A percentile compares a stretch with the other conserved stretches of the same genome.
phyloP scores from a whole-genome alignment of 1,140 invertebrate species.

The Eubasilissa regina region DNA sequence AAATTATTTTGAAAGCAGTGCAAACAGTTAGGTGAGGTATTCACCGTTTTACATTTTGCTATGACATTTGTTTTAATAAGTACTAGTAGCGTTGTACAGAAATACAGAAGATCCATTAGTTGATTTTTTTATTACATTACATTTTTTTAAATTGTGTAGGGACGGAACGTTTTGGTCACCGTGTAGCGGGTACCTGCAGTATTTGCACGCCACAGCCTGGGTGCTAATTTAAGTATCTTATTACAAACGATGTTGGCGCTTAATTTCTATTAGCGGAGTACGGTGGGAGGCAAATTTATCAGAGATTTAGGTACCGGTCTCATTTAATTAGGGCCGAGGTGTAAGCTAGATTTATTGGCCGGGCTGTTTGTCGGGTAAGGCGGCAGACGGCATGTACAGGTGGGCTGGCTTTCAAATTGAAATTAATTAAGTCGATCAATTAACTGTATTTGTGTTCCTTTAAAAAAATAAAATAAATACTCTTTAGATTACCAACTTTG shows the following conservation, averaged over 20 bases:
- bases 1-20: too few relatives aligned
- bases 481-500: too few relatives aligned
- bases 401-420: slow-evolving; percentile 22
- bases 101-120: too few relatives aligned
- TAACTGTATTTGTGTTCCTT: neutral
- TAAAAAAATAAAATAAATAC: too few relatives aligned
- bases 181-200: too few relatives aligned
- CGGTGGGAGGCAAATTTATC: slow-evolving; percentile 36
- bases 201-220: neutral
- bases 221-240: slow-evolving; percentile 46
- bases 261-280: slow-evolving; percentile 43
- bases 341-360: slow-evolving; percentile 47
- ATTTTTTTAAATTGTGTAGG: too few relatives aligned
- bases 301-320: slow-evolving; percentile 32
- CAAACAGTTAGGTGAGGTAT: too few relatives aligned
- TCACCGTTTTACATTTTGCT: too few relatives aligned
- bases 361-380: neutral
- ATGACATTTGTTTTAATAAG: too few relatives aligned
- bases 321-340: slow-evolving; percentile 36
- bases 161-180: too few relatives aligned
- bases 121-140: too few relatives aligned
- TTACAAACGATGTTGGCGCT: slow-evolving; percentile 38
- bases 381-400: neutral
- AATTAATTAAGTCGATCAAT: slow-evolving; percentile 6
- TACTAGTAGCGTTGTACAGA: too few relatives aligned